phyloP scores from a whole-genome alignment of 2,113 vertebrate species.

The Megaceryle torquata region DNA sequence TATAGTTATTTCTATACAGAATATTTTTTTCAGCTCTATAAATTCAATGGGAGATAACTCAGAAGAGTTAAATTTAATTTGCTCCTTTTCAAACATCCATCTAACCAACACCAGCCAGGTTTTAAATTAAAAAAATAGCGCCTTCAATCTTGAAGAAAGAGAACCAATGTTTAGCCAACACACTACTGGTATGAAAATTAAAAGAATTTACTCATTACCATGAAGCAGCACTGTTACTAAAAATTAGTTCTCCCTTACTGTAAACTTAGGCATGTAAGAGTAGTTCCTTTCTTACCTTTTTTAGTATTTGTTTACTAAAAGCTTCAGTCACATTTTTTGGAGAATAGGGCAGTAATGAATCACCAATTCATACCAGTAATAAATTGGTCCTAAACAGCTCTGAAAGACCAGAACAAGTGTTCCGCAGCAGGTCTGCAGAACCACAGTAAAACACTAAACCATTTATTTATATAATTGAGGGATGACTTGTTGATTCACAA shows the following conservation, averaged over 20 bases:
- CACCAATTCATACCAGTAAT: neutral
- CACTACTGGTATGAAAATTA: neutral
- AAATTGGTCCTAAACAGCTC: neutral
- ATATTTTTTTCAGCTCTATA: neutral
- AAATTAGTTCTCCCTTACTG: neutral
- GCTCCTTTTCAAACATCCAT: neutral
- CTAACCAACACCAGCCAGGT: neutral
- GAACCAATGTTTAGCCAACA: neutral
- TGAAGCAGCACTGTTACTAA: neutral
- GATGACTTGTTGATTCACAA: neutral
- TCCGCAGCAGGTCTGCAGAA: neutral
- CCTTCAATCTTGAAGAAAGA: neutral
- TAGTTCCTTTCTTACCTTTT: neutral
- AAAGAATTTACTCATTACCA: neutral
- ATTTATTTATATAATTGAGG: neutral
- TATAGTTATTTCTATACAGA: neutral
- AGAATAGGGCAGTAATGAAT: neutral
- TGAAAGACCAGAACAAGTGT: neutral
- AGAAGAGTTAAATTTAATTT: neutral
- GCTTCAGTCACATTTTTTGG: neutral
- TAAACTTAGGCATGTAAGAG: neutral
- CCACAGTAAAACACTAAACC: neutral
- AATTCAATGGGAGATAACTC: neutral
- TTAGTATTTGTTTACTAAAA: neutral
- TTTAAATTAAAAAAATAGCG: neutral